Base-by-base conservation (phyloP, 2,797 vertebrate genomes). In the Chloroceryle amazona region DNA sequence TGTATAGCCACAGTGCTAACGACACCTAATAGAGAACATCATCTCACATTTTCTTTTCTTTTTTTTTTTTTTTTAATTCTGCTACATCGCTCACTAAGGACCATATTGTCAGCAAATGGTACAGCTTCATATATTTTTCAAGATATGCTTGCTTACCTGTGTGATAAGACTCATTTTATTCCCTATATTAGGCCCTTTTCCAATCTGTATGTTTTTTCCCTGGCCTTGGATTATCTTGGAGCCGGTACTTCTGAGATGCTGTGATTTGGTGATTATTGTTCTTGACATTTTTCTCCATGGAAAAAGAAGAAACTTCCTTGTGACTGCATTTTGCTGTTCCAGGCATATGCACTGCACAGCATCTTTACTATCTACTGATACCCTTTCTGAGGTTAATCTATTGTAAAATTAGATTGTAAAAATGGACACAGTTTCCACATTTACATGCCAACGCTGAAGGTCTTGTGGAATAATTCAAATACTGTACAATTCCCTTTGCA, bases 361-460 rank as follows among this genome's bases (percentile, higher is more conserved):
- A 84, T 93, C 96, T 96, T 96, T 90, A 68, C 92, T 88, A 44
- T 93, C 72, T 89, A 86, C 94, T 91, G 93, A 94, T 95, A 86
- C 89, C 81, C 79, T 97, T 96, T 93, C 94, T 90, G 94, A 96
- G 96, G 95, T 97, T 98, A 97, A 98, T 97, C 97, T 98, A 63
- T 98, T 97, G 97, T 98, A 98, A 98, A 98, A 98, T 98, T 97
- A 98, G 95, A 96, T 94, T 97, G 96, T 97, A 96, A 97, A 98
- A 97, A 95, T 7, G 96, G 95, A 97, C 97, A 95, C 76, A 93
- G 87, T 97, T 96, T 86, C 73, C 86, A 86, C 94, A 94, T 97
- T 93, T 94, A 90, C 95, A 76, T 95, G 94, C 95, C 91, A 94
- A 74, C 57, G 31, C 81, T 65, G 85, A 95, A 96, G 94, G 88